phyloP scores from a whole-genome alignment of 2,888 invertebrate species.

The Junonia oenone region DNA sequence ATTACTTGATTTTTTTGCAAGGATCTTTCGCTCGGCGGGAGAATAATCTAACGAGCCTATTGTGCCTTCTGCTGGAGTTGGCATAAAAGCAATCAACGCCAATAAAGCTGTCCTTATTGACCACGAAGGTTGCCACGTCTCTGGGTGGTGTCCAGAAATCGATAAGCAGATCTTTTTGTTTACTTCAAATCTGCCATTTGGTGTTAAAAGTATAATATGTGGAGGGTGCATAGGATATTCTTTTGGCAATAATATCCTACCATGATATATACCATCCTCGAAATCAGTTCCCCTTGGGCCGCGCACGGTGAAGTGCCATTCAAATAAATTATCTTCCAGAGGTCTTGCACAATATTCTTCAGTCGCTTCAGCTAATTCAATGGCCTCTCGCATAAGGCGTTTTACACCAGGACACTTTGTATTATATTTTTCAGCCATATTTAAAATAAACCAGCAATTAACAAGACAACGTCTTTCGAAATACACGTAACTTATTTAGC shows the following conservation, averaged over 20 bases:
- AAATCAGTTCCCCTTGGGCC: conserved; percentile 94
- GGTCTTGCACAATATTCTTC: conserved; percentile 95
- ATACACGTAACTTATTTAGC: neutral
- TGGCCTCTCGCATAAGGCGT: conserved; percentile 94
- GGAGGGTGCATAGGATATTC: conserved; percentile 99
- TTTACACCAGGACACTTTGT: conserved; percentile 89
- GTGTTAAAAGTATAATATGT: conserved; percentile 94
- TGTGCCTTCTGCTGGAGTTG: conserved; percentile 92
- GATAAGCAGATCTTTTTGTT: conserved; percentile 97
- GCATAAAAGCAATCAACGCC: conserved; percentile 96
- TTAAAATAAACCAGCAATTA: conserved; percentile 44
- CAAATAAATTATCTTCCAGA: conserved; percentile 95
- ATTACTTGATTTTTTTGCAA: conserved; percentile 85
- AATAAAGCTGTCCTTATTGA: conserved; percentile 95
- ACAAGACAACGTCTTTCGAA: neutral
- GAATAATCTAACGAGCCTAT: conserved; percentile 95
- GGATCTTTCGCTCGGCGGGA: conserved; percentile 87
- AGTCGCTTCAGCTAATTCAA: conserved; percentile 90
- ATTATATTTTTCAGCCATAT: conserved; percentile 71
- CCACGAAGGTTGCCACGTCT: conserved; percentile 99
- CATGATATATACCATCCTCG: conserved; percentile 94
- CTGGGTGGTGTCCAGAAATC: conserved; percentile 97
- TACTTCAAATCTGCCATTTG: conserved; percentile 95
- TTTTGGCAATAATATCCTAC: conserved; percentile 92
- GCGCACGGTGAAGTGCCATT: conserved; percentile 97